A percentile compares a stretch with the other conserved stretches of the same genome.
These are phyloP conservation scores for Drosophila pullipes DNA, from an alignment of 2,888 invertebrate genomes.

Conservation along the genomic window DNA sequence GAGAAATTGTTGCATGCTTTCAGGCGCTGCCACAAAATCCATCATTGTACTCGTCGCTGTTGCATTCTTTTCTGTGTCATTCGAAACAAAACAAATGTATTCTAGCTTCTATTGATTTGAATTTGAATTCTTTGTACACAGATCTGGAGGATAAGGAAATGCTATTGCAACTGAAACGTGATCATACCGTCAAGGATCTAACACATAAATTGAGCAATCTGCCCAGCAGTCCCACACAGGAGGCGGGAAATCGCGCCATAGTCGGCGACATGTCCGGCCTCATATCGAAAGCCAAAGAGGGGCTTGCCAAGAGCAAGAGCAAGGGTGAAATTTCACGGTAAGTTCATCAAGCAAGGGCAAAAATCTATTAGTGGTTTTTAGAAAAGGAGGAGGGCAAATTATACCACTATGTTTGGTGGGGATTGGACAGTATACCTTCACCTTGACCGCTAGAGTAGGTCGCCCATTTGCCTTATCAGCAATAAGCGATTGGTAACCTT, in stretches of 20 bases:
- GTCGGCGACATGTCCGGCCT: conserved; percentile 94
- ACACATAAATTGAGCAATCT: conserved; percentile 93
- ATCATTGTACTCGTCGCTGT: conserved; percentile 23
- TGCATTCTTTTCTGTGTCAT: conserved; percentile 46
- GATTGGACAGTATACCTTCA: not conserved
- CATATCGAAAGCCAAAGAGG: conserved; percentile 97
- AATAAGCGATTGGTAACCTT: not conserved
- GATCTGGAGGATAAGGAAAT: conserved; percentile 88
- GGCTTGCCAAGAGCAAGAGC: conserved; percentile 93
- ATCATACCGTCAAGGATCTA: conserved; percentile 95
- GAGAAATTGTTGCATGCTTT: conserved; percentile 60
- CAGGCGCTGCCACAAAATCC: conserved; percentile 33
- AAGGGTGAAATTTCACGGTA: conserved; percentile 88
- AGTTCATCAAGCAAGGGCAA: conserved; percentile 29
- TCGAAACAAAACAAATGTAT: not conserved
- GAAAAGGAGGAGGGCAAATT: too few relatives aligned
- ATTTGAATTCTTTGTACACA: conserved; percentile 25
- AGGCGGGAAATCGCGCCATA: conserved; percentile 87
- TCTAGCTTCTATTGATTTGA: not conserved
- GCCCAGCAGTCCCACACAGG: conserved; percentile 86
- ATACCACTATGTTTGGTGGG: too few relatives aligned
- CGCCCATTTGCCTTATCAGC: not conserved
- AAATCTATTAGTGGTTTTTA: too few relatives aligned
- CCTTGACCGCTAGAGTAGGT: not conserved
- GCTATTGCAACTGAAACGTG: conserved; percentile 90